phyloP scores from a whole-genome alignment of 2,888 invertebrate genomes.

The Cosmia pyralina region DNA sequence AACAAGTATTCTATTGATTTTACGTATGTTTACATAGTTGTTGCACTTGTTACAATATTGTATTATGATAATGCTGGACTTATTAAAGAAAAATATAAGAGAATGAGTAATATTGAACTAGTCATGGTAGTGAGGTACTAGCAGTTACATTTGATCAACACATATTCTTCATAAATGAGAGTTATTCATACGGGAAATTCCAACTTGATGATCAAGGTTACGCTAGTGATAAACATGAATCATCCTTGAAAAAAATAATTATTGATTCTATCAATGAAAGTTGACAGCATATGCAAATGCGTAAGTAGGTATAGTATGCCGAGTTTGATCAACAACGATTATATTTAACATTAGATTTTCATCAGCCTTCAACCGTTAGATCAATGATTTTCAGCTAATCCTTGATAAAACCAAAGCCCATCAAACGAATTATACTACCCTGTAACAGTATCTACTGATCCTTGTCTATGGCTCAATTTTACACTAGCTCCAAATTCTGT shows the following conservation, averaged over 20 bases:
- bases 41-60: neutral
- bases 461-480: neutral
- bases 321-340: too few species aligned
- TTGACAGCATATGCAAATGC: neutral
- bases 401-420: neutral
- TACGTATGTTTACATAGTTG: slow-evolving; percentile 15
- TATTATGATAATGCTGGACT: neutral
- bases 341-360: neutral
- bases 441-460: neutral
- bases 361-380: neutral
- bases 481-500: neutral
- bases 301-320: too few species aligned
- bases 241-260: neutral
- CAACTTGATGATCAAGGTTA: neutral
- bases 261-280: neutral
- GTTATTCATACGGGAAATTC: neutral
- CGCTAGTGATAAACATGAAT: slow-evolving; percentile 8
- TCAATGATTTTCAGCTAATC: neutral
- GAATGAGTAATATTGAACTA: slow-evolving; percentile 10
- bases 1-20: neutral
- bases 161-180: neutral
- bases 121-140: neutral
- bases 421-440: neutral
- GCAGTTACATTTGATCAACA: neutral
- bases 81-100: slow-evolving; percentile 16